Percentiles rank a stretch among this genome's conserved stretches.
Conservation (phyloP, 2,113 vertebrate species). For the Pangasianodon hypophthalmus region DNA sequence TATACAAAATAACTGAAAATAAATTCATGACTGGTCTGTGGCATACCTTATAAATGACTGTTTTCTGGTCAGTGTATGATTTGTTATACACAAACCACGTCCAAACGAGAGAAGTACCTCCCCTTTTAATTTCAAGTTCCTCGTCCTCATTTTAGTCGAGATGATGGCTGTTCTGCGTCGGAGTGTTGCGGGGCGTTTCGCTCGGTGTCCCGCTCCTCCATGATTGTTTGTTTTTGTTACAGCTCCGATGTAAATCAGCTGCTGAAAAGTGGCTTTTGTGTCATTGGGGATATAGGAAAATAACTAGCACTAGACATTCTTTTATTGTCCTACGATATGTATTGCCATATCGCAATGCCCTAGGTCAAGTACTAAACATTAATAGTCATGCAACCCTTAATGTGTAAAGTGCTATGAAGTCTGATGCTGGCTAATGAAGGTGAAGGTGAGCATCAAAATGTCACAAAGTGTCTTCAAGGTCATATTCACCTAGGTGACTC, state of each 20-base stretch:
- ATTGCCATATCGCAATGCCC: not conserved
- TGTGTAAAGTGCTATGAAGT: not conserved
- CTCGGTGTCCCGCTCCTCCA: not conserved
- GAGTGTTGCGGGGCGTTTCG: not conserved
- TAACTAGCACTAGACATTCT: not conserved
- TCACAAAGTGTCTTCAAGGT: not conserved
- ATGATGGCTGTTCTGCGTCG: not conserved
- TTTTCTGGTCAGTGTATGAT: not conserved
- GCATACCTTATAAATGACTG: too few relatives aligned
- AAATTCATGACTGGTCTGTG: too few relatives aligned
- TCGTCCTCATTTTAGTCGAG: not conserved
- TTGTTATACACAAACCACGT: not conserved
- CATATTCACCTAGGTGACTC: not conserved
- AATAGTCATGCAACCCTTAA: not conserved
- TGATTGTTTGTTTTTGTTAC: not conserved
- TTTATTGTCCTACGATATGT: not conserved
- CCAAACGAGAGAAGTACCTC: not conserved
- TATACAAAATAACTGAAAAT: too few relatives aligned
- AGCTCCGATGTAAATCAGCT: not conserved
- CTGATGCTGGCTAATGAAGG: not conserved
- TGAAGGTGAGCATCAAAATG: not conserved
- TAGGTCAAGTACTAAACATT: not conserved
- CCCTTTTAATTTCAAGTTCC: not conserved
- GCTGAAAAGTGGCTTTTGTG: not conserved
- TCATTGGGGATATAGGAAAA: not conserved